Conservation (phyloP, 2,888 invertebrate genomes). For the Thelaira solivaga region DNA sequence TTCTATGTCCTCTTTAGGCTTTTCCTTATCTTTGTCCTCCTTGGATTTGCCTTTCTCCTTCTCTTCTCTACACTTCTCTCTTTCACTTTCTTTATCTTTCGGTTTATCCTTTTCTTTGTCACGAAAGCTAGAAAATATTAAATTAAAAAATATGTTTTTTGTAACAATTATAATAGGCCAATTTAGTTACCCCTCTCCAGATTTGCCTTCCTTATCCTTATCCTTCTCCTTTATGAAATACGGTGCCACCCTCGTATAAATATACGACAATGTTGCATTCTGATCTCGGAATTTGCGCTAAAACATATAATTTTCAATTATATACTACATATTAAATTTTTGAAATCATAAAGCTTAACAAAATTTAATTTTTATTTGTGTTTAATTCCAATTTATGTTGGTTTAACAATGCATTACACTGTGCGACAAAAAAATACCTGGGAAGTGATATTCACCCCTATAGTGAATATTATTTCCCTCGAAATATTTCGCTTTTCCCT, state of each 20-base stretch:
- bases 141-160: background rate
- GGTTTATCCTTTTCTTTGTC: conserved; percentile 57
- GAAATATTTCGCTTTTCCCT: too few species aligned
- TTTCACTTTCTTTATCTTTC: conserved; percentile 6
- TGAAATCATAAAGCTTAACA: too few species aligned
- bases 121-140: conserved; percentile 56
- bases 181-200: conserved; percentile 61
- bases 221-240: conserved; percentile 66
- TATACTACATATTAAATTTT: too few species aligned
- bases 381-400: too few species aligned
- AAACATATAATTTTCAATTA: too few species aligned
- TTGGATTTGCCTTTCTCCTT: background rate
- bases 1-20: background rate
- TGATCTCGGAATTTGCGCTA: conserved; percentile 72
- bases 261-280: conserved; percentile 67
- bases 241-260: conserved; percentile 70
- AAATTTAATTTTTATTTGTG: too few species aligned
- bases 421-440: too few species aligned
- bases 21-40: conserved; percentile 11
- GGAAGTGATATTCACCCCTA: too few species aligned
- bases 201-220: conserved; percentile 65
- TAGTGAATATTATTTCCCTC: too few species aligned
- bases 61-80: background rate
- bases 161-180: background rate
- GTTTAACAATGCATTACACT: too few species aligned